Evolutionary conservation across 2,113 vertebrate genomes (phyloP).

Genomic region (Megaceryle maxima): DNA sequence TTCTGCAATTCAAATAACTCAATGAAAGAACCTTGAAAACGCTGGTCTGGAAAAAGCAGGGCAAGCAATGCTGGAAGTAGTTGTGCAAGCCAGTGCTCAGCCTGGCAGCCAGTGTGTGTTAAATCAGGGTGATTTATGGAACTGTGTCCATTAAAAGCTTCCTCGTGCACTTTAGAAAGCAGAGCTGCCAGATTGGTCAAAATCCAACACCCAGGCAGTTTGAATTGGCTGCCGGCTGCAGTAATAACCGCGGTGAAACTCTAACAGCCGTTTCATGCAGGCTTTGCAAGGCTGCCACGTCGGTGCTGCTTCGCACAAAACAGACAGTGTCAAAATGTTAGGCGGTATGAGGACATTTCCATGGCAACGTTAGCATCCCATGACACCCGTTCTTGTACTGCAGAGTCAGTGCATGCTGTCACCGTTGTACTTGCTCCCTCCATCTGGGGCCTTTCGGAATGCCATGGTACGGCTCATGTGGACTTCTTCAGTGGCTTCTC

Average conservation of each 20-base stretch:
- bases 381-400: neutral
- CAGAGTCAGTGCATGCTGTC: neutral
- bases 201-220: slow-evolving; percentile 14
- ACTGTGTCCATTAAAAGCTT: slow-evolving; percentile 29
- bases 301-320: neutral
- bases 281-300: slow-evolving; percentile 17
- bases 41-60: neutral
- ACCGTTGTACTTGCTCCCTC: neutral
- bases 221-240: slow-evolving; percentile 31
- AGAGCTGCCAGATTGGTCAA: slow-evolving; percentile 17
- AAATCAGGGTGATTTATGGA: slow-evolving; percentile 35
- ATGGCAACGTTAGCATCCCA: slow-evolving; percentile 66
- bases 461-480: rapidly evolving
- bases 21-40: rapidly evolving
- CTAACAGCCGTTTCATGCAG: neutral
- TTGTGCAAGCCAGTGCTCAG: neutral
- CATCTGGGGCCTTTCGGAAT: neutral
- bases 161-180: neutral
- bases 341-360: slow-evolving; percentile 34
- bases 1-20: rapidly evolving
- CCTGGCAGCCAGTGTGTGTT: neutral
- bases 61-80: neutral
- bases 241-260: neutral
- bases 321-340: slow-evolving; percentile 62
- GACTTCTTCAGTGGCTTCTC: neutral